Percentiles rank a stretch among this genome's conserved stretches.
Conservation (phyloP, 2,113 vertebrate species). For the Melanocharis versteri region DNA sequence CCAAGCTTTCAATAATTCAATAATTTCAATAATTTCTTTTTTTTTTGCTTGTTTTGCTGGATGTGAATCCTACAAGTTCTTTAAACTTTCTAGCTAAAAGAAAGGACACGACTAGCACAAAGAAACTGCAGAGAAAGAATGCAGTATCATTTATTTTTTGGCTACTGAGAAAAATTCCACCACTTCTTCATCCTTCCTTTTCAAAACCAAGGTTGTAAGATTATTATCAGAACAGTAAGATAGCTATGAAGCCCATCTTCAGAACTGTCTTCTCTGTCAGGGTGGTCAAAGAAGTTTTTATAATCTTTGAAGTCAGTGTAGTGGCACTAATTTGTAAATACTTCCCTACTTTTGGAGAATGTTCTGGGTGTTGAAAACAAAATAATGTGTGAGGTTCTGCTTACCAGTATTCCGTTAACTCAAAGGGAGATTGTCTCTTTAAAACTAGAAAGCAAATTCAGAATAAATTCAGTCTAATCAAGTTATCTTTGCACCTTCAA, state of each 20-base stretch:
- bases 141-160: not conserved
- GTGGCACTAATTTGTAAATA: not conserved
- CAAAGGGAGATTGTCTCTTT: not conserved
- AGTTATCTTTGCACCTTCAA: conserved; percentile 26
- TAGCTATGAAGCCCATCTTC: not conserved
- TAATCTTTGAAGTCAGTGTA: not conserved
- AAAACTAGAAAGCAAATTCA: not conserved
- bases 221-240: not conserved
- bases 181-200: not conserved
- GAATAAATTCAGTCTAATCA: conserved; percentile 12
- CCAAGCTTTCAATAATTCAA: not conserved
- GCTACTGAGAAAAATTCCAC: not conserved
- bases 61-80: not conserved
- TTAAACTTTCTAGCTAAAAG: not conserved
- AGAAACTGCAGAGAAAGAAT: not conserved
- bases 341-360: not conserved
- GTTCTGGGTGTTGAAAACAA: not conserved
- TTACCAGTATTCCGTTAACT: not conserved
- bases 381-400: not conserved
- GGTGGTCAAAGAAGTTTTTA: not conserved
- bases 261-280: not conserved
- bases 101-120: not conserved
- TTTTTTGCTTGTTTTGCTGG: not conserved
- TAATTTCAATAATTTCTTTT: not conserved
- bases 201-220: not conserved